Evolutionary conservation across 2,888 invertebrate genomes (phyloP), one percentile per base, ranked within the genome.

Genomic region (Willowsia nigromaculata): DNA sequence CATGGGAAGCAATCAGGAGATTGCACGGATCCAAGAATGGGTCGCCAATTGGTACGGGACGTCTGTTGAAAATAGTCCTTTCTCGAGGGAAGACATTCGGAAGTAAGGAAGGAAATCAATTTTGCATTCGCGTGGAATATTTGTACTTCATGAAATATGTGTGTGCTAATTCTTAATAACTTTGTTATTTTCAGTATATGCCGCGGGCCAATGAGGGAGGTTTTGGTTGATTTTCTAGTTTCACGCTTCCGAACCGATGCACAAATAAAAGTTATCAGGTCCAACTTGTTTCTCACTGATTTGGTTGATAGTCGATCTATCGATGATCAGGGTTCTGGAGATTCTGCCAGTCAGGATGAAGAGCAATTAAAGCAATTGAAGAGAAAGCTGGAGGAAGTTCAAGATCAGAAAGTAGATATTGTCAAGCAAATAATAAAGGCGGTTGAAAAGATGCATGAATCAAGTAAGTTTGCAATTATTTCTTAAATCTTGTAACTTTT

Each of bases 201-300:
- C 47, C 71, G 88, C 2, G 90, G 90, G 15, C 90, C 90, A 0
- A 88, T 90, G 88, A 37, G 83, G 18, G 90, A 87, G 33, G 80
- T 90, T 9, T 30, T 90, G 9, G 37, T 87, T 30, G 82, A 85
- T 30, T 90, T 90, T 22, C 15, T 90, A 5, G 37, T 85, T 5
- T 40, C 84, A 1, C 84, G 88, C 0, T 88, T 88, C 37, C 43
- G 88, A 85, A 88, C 85, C 0, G 85, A 90, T 40, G 88, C 84
- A 5, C 90, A 90, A 53, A 90, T 87, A 4, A 87, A 88, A 33
- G 88, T 88, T 18, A 88, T 90, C 22, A 78, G 90, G 18, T 80
- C 84, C 30, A 90, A 90, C 33, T 71, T 88, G 37, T 90, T 78
- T 59, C 30, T 87, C 6, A 30, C 71, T 62, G 88, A 89, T 71